Evolutionary conservation across 2,113 vertebrate genomes (phyloP), one percentile per base, ranked within the genome.

Genomic region (Steatornis caripensis): DNA sequence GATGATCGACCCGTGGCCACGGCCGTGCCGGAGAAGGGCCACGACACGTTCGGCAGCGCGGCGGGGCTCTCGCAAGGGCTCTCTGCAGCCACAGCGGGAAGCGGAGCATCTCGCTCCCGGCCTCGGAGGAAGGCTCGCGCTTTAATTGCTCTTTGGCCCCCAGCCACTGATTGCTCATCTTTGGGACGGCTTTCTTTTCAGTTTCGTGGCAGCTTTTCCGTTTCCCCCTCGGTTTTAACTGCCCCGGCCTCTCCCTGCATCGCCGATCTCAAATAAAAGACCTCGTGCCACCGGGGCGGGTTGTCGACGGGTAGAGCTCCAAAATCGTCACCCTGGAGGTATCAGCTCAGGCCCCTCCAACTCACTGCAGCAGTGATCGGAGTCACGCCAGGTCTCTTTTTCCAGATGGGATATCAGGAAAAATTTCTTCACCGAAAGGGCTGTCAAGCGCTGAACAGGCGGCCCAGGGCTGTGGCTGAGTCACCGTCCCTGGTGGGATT

Each of bases 71-170:
- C 92, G 51, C 66, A 27, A 83, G 97, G 97, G 41, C 85, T 69
- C 93, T 85, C 93, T n/a, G n/a, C n/a, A n/a, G n/a, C n/a, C n/a
- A n/a, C n/a, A n/a, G n/a, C n/a, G n/a, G n/a, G n/a, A n/a, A n/a
- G n/a, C n/a, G n/a, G n/a, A n/a, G n/a, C n/a, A n/a, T n/a, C n/a
- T n/a, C n/a, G n/a, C n/a, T n/a, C n/a, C n/a, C n/a, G n/a, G n/a
- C n/a, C n/a, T n/a, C n/a, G n/a, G n/a, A n/a, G n/a, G n/a, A n/a
- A n/a, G n/a, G n/a, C n/a, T n/a, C n/a, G n/a, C n/a, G 51, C 95
- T 95, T 93, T 95, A 93, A 97, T 95, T 92, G 97, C 94, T 94
- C 92, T 48, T 95, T 98, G 97, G 97, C 95, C 75, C 68, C 48
- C 7, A 4, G 97, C 97, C 97, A 97, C 84, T 2, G 4, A 14